phyloP scores from a whole-genome alignment of 1,140 invertebrate species.

The Drosophila nannoptera region DNA sequence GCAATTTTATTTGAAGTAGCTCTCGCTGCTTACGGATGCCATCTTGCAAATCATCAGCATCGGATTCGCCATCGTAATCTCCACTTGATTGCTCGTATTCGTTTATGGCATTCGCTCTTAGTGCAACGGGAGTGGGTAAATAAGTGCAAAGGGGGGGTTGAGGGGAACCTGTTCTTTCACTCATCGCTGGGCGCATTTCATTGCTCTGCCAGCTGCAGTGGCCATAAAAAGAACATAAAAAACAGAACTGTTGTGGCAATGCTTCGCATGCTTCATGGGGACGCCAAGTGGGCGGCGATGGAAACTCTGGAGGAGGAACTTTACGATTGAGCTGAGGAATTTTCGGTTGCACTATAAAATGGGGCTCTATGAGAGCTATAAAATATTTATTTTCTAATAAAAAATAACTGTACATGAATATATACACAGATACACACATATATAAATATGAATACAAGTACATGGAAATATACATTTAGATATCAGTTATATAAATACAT shows the following conservation, averaged over 20 bases:
- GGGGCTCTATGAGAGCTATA: constrained; percentile 74
- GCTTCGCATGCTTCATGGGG: constrained; percentile 47
- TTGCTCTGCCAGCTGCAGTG: constrained; percentile 44
- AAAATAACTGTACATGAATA: constrained; percentile 73
- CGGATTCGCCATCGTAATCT: not conserved
- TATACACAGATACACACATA: constrained; percentile 42
- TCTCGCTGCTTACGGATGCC: not conserved
- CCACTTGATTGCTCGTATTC: not conserved
- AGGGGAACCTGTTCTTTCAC: constrained; percentile 20
- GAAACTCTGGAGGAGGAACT: constrained; percentile 39
- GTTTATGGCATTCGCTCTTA: constrained; percentile 15
- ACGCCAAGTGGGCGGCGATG: constrained; percentile 45
- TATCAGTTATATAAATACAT: constrained; percentile 53
- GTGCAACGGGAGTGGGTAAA: not conserved
- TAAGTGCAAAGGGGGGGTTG: not conserved
- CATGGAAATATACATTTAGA: constrained; percentile 43
- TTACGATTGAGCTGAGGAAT: constrained; percentile 53
- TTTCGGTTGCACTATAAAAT: constrained; percentile 73
- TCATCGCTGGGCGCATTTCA: constrained; percentile 41
- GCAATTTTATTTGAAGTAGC: no score
- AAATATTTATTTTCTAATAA: constrained; percentile 74
- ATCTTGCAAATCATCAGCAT: constrained; percentile 4
- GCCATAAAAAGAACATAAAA: constrained; percentile 71
- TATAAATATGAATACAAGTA: constrained; percentile 25
- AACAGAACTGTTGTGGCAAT: constrained; percentile 64